These are phyloP conservation scores for Spermophilus dauricus DNA, from an alignment of 2,113 vertebrate genomes.

Conservation along the genomic window DNA sequence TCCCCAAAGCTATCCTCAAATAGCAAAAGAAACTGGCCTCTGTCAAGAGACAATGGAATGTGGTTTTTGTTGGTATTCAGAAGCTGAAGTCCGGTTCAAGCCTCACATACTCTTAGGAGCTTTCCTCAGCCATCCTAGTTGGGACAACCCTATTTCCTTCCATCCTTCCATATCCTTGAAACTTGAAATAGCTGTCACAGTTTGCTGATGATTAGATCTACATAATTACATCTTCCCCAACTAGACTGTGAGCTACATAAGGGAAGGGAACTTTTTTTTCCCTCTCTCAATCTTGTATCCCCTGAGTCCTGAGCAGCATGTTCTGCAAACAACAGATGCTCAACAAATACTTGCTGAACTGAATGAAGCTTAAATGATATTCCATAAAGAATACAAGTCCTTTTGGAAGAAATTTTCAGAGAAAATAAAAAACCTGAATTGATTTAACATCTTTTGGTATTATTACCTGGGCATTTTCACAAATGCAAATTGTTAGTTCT, in stretches of 20 bases:
- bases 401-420: constrained; percentile 66
- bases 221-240: neutral
- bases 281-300: neutral
- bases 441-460: constrained; percentile 68
- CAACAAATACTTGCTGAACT: constrained; percentile 25
- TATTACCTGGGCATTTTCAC: constrained; percentile 64
- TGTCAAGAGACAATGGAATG: constrained; percentile 65
- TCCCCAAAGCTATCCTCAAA: constrained; percentile 59
- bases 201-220: constrained; percentile 14
- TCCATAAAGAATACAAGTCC: constrained; percentile 63
- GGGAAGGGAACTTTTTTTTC: neutral
- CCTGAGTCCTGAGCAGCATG: neutral
- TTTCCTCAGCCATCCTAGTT: neutral
- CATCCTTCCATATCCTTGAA: neutral
- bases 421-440: constrained; percentile 70
- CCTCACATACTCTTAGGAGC: neutral
- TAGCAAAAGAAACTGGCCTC: constrained; percentile 60
- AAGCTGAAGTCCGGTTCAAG: constrained; percentile 9
- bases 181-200: neutral
- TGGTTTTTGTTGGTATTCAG: neutral
- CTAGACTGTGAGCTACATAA: constrained; percentile 8
- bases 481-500: constrained; percentile 60
- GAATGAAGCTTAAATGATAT: constrained; percentile 40
- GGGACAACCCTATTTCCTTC: neutral
- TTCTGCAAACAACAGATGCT: constrained; percentile 35